phyloP scores from a whole-genome alignment of 2,888 invertebrate genomes.

The Pristionchus japonicus region DNA sequence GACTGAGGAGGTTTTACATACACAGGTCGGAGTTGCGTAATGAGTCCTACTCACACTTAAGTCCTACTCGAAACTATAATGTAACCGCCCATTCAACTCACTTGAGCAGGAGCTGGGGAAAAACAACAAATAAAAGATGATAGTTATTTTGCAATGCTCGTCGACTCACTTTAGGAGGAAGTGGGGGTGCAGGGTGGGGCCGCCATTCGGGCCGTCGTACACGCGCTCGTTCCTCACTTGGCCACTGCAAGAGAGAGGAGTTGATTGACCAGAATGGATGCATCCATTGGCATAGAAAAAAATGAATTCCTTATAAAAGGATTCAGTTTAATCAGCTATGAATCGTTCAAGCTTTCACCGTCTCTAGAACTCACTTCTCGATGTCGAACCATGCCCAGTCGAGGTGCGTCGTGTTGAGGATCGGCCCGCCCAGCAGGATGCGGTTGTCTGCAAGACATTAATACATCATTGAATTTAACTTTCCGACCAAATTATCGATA shows the following conservation, averaged over 20 bases:
- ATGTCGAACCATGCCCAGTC: conserved; percentile 13
- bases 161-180: neutral
- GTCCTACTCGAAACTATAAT: neutral
- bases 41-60: neutral
- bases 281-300: neutral
- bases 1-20: neutral
- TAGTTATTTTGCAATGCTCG: too few species aligned
- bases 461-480: neutral
- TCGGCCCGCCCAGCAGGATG: neutral
- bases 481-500: too few species aligned
- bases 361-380: neutral
- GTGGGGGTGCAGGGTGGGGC: neutral
- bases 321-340: too few species aligned
- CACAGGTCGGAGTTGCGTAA: too few species aligned
- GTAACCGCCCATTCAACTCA: neutral
- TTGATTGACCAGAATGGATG: neutral
- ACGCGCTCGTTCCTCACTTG: neutral
- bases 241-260: neutral
- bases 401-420: neutral
- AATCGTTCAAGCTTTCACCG: too few species aligned
- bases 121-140: too few species aligned
- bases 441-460: neutral
- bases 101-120: neutral
- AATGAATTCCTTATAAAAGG: too few species aligned
- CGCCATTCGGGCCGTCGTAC: neutral